Evolutionary conservation across 2,888 invertebrate genomes (phyloP).

Genomic region (Myopa testacea): DNA sequence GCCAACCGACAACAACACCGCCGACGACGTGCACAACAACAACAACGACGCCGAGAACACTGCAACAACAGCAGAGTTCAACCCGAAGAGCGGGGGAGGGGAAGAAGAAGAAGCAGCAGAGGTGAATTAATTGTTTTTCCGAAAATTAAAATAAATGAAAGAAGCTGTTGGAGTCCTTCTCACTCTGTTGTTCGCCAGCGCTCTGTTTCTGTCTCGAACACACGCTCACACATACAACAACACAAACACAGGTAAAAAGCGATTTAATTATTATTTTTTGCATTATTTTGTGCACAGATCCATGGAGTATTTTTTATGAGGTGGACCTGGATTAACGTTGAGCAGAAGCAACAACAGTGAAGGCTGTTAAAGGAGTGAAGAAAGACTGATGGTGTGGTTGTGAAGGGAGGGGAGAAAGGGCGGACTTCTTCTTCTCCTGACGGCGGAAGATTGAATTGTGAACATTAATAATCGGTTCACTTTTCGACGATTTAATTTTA

Average conservation of each 20-base stretch:
- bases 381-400: too few species aligned
- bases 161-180: too few species aligned
- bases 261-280: neutral
- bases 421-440: neutral
- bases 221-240: neutral
- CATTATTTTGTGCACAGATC: too few species aligned
- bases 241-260: neutral
- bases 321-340: too few species aligned
- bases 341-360: too few species aligned
- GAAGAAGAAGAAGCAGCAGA: neutral
- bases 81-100: neutral
- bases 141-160: too few species aligned
- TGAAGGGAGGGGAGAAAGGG: too few species aligned
- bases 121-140: too few species aligned
- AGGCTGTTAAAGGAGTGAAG: too few species aligned
- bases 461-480: neutral
- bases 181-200: too few species aligned
- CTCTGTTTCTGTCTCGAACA: too few species aligned
- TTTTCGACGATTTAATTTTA: slow-evolving; percentile 1
- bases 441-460: neutral
- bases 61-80: neutral
- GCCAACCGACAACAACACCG: neutral
- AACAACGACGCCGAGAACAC: neutral
- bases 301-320: too few species aligned
- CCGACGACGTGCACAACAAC: neutral